These are phyloP conservation scores for Bombylius major DNA, from an alignment of 2,888 invertebrate genomes.

Conservation along the genomic window DNA sequence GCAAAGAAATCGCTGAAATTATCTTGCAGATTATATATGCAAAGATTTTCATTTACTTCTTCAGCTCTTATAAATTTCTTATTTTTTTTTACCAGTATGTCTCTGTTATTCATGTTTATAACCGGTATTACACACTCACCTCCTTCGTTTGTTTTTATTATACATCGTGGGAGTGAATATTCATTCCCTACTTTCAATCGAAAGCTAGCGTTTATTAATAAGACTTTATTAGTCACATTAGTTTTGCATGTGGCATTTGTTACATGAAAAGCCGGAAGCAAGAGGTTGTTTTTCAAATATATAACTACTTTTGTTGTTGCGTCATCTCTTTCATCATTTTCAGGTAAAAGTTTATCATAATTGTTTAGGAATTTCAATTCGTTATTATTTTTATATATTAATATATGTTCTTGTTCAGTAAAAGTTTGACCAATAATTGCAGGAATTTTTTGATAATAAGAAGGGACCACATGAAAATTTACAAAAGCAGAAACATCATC, in stretches of 20 bases:
- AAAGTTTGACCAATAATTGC: neutral
- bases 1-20: too few relatives aligned
- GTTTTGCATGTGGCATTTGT: too few relatives aligned
- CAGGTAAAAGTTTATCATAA: neutral
- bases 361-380: neutral
- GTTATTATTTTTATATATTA: neutral
- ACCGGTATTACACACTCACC: neutral
- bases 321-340: neutral
- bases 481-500: neutral
- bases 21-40: too few relatives aligned
- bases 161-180: neutral
- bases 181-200: neutral
- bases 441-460: neutral
- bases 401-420: neutral
- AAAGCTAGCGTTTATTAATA: neutral
- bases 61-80: neutral
- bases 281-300: too few relatives aligned
- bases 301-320: too few relatives aligned
- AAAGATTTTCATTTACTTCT: neutral
- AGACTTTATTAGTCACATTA: neutral
- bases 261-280: too few relatives aligned
- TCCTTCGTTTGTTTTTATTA: neutral
- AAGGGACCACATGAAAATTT: neutral
- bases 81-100: neutral
- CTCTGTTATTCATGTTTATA: neutral